These are phyloP conservation scores for Gallinago nigripennis DNA, from an alignment of 2,797 vertebrate species.

Conservation along the genomic window DNA sequence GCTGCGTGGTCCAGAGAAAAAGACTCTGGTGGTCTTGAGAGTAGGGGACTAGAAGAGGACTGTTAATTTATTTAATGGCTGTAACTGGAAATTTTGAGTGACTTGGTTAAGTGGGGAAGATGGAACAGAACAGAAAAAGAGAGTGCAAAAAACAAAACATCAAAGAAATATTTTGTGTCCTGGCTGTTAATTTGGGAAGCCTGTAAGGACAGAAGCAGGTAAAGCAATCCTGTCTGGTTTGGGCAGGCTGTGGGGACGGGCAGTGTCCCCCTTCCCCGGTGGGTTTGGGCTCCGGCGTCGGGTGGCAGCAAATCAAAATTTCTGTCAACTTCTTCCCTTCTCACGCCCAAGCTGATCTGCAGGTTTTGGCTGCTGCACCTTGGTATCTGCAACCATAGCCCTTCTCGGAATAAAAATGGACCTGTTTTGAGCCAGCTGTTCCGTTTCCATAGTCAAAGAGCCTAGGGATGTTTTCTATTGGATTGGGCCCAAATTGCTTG, in stretches of 20 bases:
- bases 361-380: neutral
- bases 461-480: neutral
- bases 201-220: neutral
- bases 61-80: neutral
- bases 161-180: neutral
- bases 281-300: neutral
- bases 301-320: neutral
- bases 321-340: neutral
- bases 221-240: neutral
- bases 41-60: neutral
- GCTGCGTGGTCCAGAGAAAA: neutral
- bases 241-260: too few species aligned
- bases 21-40: neutral
- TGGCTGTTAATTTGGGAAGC: neutral
- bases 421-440: neutral
- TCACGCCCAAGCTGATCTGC: neutral
- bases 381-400: neutral
- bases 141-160: neutral
- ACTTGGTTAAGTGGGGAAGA: neutral
- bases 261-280: fast-evolving
- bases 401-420: neutral
- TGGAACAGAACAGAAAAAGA: neutral
- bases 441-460: neutral
- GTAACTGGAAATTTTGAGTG: neutral
- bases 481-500: neutral